Percentiles rank a stretch among this genome's conserved stretches.
phyloP scores from a whole-genome alignment of 2,113 vertebrate genomes.

The Saimiri boliviensis region DNA sequence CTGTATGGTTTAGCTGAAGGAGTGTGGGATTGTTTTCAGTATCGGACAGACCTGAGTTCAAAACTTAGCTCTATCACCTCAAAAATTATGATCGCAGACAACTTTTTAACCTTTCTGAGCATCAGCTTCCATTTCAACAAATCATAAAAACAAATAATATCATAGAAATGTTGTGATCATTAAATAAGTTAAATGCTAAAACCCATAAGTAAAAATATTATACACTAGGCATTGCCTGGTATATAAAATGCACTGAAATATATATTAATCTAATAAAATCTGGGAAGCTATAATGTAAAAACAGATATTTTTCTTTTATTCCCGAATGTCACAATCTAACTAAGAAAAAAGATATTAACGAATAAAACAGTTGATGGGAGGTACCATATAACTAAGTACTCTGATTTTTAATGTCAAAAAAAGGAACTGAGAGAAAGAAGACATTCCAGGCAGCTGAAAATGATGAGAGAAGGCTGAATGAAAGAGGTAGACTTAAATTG shows the following conservation, averaged over 20 bases:
- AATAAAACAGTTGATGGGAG: not conserved
- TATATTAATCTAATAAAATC: not conserved
- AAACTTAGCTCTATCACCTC: not conserved
- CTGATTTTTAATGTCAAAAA: not conserved
- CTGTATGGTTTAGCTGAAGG: not conserved
- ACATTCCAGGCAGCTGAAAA: not conserved
- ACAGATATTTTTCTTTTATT: not conserved
- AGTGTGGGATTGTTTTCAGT: not conserved
- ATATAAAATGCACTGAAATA: not conserved
- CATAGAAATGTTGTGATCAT: not conserved
- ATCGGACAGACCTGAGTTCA: not conserved
- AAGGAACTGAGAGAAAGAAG: not conserved
- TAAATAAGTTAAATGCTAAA: constrained; percentile 4
- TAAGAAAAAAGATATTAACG: not conserved
- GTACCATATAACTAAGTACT: not conserved
- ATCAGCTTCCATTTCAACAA: not conserved
- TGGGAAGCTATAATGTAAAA: not conserved
- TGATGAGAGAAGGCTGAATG: not conserved
- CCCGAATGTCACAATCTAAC: not conserved
- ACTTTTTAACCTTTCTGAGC: not conserved
- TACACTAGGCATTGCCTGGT: not conserved
- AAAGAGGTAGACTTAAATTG: not conserved
- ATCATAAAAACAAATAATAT: not conserved
- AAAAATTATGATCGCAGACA: not conserved
- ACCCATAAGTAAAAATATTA: no score